phyloP scores from a whole-genome alignment of 1,140 invertebrate species.

The Achatina immaculata region DNA sequence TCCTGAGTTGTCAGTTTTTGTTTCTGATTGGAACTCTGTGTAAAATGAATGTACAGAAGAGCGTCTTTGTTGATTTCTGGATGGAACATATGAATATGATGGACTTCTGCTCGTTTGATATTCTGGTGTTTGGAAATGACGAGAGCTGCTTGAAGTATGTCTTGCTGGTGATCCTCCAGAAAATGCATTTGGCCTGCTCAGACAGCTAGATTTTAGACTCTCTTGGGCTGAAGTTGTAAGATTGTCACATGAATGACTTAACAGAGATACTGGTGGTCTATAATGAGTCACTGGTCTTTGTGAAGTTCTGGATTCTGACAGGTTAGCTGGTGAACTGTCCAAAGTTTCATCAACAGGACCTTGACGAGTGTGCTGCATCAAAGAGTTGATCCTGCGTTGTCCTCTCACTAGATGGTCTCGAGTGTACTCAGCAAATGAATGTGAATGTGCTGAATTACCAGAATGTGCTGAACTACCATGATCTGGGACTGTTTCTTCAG shows the following conservation, averaged over 20 bases:
- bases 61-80: not conserved
- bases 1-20: not conserved
- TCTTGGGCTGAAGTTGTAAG: not conserved
- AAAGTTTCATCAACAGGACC: not conserved
- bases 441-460: not conserved
- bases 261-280: not conserved
- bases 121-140: not conserved
- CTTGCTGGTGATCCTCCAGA: not conserved
- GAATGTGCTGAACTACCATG: constrained; percentile 9
- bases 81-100: not conserved
- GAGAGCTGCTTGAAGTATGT: not conserved
- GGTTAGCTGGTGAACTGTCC: not conserved
- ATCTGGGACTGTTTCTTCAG: not conserved
- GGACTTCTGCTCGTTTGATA: not conserved
- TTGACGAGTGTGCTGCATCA: not conserved
- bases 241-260: not conserved
- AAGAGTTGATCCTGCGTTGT: constrained; percentile 36
- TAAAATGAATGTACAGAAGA: not conserved
- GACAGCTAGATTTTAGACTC: not conserved
- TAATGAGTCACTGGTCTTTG: not conserved
- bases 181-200: not conserved
- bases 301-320: not conserved
- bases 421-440: constrained; percentile 40
- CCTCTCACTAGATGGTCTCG: constrained; percentile 41
- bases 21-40: not conserved